Base-by-base conservation (phyloP, 2,797 vertebrate species). In the Manis crassicaudata region DNA sequence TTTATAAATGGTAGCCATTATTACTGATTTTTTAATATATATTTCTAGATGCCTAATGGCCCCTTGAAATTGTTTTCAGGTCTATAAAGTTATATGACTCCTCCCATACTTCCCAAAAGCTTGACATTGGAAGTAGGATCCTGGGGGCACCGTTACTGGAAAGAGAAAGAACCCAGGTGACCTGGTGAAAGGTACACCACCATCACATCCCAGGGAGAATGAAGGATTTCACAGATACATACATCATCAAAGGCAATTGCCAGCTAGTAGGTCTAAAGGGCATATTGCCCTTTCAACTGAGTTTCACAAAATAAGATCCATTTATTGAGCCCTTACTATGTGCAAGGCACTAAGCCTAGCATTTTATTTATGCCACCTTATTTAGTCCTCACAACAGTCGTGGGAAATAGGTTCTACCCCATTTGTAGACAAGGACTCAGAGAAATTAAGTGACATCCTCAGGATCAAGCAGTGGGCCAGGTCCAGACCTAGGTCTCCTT, bases 11-110 rank as follows among this genome's bases (percentile, higher is more conserved):
- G 62, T 65, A 92, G 43, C 11, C 43, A 67, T 86, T 88, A 83
- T 54, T 56, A 58, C 9, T 29, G 54, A 52, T 25, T 50, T 97
- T 73, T 65, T 46, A 46, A 46, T 46, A 46, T 12, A 21, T 77
- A 72, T 81, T 83, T 93, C 63, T 75, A 52, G 37, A 82, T 95
- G 73, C 7, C 79, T 23, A 93, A 80, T 91, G n/a, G 21, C 13
- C 54, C 32, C 68, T 87, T 80, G 43, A 70, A 60, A 56, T 90
- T 58, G 8, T 87, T 95, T 63, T 80, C 52, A 70, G 40, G 27
- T 65, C 79, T 95, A 25, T 63, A 90, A 83, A 3, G 46, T 93
- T 76, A 37, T 35, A 43, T 43, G 14, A 11, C 9, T 60, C 9
- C 79, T 79, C 20, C 40, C n/a, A 58, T 8, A 46, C 88, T 82